Percentiles rank a stretch among this genome's conserved stretches.
phyloP scores from a whole-genome alignment of 2,888 invertebrate species.

The Drosophila longiperda region DNA sequence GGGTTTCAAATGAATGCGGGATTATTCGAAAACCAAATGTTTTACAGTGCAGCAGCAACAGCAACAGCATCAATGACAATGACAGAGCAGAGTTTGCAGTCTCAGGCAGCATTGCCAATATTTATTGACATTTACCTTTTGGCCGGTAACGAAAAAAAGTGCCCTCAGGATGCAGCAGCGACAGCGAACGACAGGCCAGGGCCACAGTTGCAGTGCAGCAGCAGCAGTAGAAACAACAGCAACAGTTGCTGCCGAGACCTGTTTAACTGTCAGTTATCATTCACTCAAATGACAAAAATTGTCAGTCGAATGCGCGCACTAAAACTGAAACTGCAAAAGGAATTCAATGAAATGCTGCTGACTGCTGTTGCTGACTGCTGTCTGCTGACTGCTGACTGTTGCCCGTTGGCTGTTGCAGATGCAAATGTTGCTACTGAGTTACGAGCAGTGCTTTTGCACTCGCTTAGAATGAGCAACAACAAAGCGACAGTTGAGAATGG shows the following conservation, averaged over 20 bases:
- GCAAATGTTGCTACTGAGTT: conserved; percentile 62
- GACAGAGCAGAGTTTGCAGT: conserved; percentile 40
- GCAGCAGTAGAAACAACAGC: conserved; percentile 18
- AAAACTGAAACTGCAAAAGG: conserved; percentile 43
- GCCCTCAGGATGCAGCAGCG: conserved; percentile 50
- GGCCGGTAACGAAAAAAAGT: conserved; percentile 44
- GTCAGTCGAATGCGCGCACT: conserved; percentile 42
- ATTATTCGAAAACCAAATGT: not conserved
- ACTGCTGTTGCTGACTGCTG: conserved; percentile 31
- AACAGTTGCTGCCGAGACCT: conserved; percentile 42
- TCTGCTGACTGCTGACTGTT: conserved; percentile 5
- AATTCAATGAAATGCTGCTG: conserved; percentile 44
- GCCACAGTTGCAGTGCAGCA: conserved; percentile 34
- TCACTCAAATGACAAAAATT: conserved; percentile 79
- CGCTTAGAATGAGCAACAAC: conserved; percentile 45
- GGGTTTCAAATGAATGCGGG: not conserved
- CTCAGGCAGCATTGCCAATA: conserved; percentile 65
- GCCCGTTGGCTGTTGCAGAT: conserved; percentile 42
- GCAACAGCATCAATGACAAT: conserved; percentile 32
- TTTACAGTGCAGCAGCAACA: conserved; percentile 10
- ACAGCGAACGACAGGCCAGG: conserved; percentile 43
- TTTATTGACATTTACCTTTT: conserved; percentile 79
- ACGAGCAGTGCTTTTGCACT: conserved; percentile 45
- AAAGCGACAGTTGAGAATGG: conserved; percentile 41
- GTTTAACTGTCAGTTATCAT: conserved; percentile 81